Evolutionary conservation across 2,797 vertebrate species (phyloP).

Genomic region (Sebastes minor): DNA sequence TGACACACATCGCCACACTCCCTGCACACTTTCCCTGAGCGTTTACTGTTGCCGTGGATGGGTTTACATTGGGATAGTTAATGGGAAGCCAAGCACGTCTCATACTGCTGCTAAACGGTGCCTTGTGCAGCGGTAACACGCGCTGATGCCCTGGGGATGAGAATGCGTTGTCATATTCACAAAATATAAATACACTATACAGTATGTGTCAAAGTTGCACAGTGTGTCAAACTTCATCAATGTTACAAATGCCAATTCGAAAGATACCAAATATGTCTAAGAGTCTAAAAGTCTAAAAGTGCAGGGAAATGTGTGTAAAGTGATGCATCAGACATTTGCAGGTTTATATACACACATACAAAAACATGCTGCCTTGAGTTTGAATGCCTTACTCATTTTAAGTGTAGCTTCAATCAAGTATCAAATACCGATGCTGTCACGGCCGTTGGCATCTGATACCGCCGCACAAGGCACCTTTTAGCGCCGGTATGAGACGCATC

Average conservation of each 20-base stretch:
- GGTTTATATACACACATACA: not conserved
- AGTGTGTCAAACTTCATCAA: not conserved
- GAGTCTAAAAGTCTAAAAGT: not conserved
- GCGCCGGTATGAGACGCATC: no score
- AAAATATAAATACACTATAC: not conserved
- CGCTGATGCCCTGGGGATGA: no score
- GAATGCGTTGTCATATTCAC: not conserved
- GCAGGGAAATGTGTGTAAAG: not conserved
- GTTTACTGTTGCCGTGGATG: no score
- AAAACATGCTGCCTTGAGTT: not conserved
- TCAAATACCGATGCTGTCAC: not conserved
- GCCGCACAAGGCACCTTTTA: no score
- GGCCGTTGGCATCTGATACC: no score
- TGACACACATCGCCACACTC: no score
- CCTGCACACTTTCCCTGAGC: no score
- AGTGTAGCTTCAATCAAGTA: not conserved
- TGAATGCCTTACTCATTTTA: not conserved
- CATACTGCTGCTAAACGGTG: no score
- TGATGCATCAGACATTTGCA: not conserved
- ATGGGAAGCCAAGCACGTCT: no score
- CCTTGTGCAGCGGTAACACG: no score
- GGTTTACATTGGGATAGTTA: no score
- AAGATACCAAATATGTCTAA: not conserved
- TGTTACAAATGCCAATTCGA: not conserved
- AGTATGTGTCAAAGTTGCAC: not conserved